These are phyloP conservation scores for Campoletis sonorensis DNA, from an alignment of 1,140 invertebrate genomes.

Conservation along the genomic window DNA sequence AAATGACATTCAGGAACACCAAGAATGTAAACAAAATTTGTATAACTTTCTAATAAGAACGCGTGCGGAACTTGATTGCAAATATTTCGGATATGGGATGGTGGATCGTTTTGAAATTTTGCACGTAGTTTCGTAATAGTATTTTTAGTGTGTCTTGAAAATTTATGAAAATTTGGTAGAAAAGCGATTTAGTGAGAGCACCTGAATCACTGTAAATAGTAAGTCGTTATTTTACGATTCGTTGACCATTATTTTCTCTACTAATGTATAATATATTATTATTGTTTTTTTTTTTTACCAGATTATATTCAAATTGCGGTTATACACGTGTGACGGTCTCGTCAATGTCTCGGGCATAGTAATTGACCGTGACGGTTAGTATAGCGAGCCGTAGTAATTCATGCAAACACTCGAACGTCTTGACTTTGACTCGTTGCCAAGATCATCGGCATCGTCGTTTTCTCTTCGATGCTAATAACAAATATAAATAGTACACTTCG, in stretches of 20 bases:
- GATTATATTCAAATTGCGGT: not conserved
- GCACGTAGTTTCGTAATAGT: no score
- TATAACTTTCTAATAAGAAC: no score
- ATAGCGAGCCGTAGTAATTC: constrained; percentile 14
- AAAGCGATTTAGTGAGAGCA: no score
- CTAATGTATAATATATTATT: constrained; percentile 5
- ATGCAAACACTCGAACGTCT: constrained; percentile 21
- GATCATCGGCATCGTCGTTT: constrained; percentile 34
- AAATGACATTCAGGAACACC: no score
- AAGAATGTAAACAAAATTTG: no score
- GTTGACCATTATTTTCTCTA: constrained; percentile 18
- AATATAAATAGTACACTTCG: constrained; percentile 17
- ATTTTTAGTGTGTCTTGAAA: no score
- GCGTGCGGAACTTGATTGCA: no score
- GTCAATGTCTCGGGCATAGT: constrained; percentile 20
- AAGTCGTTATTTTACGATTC: constrained; percentile 36
- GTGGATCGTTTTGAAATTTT: no score
- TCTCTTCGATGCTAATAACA: constrained; percentile 44
- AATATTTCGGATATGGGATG: no score
- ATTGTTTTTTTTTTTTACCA: not conserved
- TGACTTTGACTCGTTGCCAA: constrained; percentile 21
- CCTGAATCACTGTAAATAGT: constrained; percentile 21
- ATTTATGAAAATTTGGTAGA: no score
- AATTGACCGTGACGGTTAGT: constrained; percentile 32
- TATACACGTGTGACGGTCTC: constrained; percentile 11